Conservation (phyloP, 2,888 invertebrate species). For the Linyphia triangularis region DNA sequence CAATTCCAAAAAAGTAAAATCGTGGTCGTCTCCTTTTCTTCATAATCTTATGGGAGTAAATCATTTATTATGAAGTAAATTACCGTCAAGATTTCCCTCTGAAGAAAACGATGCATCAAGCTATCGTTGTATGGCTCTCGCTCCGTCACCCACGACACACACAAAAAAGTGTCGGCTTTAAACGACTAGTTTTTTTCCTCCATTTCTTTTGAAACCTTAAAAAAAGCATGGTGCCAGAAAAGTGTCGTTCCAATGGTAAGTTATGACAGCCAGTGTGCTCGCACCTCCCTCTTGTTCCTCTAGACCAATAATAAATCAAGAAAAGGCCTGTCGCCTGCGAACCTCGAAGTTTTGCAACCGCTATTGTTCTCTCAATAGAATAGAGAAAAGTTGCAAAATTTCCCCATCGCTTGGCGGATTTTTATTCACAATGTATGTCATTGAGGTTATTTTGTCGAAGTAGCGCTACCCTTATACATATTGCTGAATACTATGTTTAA, state of each 20-base stretch:
- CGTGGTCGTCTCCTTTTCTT: not conserved
- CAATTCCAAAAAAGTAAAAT: not conserved
- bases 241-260: conserved; percentile 26
- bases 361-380: conserved; percentile 1
- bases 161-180: conserved; percentile 8
- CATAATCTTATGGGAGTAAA: not conserved
- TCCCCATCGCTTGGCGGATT: not conserved
- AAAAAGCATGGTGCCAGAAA: conserved; percentile 20
- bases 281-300: conserved; percentile 4
- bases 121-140: not conserved
- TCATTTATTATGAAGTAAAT: conserved; percentile 24
- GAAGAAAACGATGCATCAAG: not conserved
- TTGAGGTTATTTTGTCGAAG: too few species aligned
- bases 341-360: not conserved
- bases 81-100: conserved; percentile 9
- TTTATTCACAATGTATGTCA: too few species aligned
- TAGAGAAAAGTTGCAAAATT: not conserved
- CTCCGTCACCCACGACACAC: conserved; percentile 9
- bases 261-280: conserved; percentile 16
- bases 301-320: conserved; percentile 43
- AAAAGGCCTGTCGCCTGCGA: not conserved
- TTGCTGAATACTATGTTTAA: too few species aligned
- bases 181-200: conserved; percentile 21
- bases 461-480: too few species aligned
- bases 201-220: conserved; percentile 1